A percentile compares a stretch with the other conserved stretches of the same genome.
Conservation (phyloP, 1,140 invertebrate genomes). For the Hestina assimilis region DNA sequence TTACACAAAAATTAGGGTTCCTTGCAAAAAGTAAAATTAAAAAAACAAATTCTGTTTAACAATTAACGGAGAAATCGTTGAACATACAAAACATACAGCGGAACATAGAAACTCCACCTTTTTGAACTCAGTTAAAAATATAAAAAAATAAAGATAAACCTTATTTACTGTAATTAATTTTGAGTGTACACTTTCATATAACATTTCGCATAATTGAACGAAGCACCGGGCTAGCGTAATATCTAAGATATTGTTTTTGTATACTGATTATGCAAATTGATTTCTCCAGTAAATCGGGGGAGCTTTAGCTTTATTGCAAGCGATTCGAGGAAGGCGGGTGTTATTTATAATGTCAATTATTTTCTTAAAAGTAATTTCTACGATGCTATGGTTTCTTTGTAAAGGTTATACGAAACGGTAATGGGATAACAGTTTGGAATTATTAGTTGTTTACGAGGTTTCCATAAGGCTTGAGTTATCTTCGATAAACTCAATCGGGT, state of each 20-base stretch:
- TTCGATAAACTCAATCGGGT: too few relatives aligned
- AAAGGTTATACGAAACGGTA: neutral
- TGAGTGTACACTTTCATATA: neutral
- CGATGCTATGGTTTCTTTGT: constrained; percentile 9
- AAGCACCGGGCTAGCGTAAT: neutral
- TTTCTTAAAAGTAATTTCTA: constrained; percentile 17
- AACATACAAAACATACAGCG: too few relatives aligned
- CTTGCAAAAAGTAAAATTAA: too few relatives aligned
- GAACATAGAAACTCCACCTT: too few relatives aligned
- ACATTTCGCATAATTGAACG: neutral
- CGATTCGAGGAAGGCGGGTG: constrained; percentile 1
- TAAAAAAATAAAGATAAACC: too few relatives aligned
- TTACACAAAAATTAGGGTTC: too few relatives aligned
- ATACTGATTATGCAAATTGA: constrained; percentile 24
- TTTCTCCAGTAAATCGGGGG: constrained; percentile 7
- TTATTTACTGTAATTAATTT: too few relatives aligned
- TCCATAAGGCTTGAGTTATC: too few relatives aligned
- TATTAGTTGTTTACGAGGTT: neutral
- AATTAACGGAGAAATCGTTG: too few relatives aligned
- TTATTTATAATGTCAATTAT: constrained; percentile 19
- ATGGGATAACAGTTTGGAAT: neutral
- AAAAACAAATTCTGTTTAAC: too few relatives aligned
- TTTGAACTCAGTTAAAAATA: too few relatives aligned
- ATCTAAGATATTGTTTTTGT: constrained; percentile 16
- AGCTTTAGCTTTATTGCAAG: constrained; percentile 22